Base-by-base conservation (phyloP, 2,113 vertebrate genomes). In the Ptychochromis oligacanthus region DNA sequence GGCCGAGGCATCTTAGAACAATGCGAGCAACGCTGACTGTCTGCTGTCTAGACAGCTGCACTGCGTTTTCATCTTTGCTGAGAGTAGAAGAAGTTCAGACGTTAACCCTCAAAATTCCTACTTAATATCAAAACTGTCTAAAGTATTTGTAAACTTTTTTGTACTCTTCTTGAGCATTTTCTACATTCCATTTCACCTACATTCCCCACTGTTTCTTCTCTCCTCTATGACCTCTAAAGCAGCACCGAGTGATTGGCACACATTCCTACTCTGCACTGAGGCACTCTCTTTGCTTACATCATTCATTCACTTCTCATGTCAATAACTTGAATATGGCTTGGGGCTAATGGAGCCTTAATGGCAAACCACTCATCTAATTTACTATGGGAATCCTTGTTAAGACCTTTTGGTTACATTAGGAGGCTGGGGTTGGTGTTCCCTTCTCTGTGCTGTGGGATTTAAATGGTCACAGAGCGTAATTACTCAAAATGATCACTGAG, bases 331-430 rank as follows among this genome's bases (percentile, higher is more conserved):
- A 67, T 61, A 28, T 61, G 43, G 72, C 82, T 57, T 9, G 34
- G 14, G 57, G 70, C 88, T 95, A 93, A 94, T 93, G 91, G 92
- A 89, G 82, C 86, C 86, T 77, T 92, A 94, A 95, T 92, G 81
- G 91, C 34, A 58, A 77, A 81, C 57, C 90, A 84, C 82, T 91
- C 59, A 24, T 85, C 81, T 83, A 86, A 93, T 93, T 92, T 86
- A 87, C 84, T 79, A 79, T 88, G 88, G 85, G 84, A 93, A 93
- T 79, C 80, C 79, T 81, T 85, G 15, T 62, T 85, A 78, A 77
- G 74, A 79, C 62, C 43, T 74, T 74, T 77, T 78, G 76, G 79
- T 70, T 86, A 65, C 83, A 88, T 85, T 82, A 86, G 67, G 64
- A 86, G 77, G 54, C 62, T 77, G 46, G 26, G 22, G 31, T 38